A percentile compares a stretch with the other conserved stretches of the same genome.
Evolutionary conservation across 1,140 invertebrate species (phyloP).

Genomic region (Lethrus apterus): DNA sequence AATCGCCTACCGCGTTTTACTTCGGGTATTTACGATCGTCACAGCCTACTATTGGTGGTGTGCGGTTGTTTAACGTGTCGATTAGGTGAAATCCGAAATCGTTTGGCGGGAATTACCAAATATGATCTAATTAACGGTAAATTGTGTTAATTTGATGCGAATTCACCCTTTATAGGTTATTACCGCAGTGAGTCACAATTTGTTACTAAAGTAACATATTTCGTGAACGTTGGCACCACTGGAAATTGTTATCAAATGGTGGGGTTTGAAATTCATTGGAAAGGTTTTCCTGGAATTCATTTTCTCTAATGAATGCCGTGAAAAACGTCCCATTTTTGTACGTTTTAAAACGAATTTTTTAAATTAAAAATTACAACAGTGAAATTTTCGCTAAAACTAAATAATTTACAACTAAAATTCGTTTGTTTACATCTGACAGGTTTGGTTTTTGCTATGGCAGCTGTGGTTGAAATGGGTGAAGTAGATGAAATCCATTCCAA

Average conservation of each 20-base stretch:
- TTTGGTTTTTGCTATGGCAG: constrained; percentile 35
- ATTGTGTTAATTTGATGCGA: background rate
- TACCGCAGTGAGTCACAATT: background rate
- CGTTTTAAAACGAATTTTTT: background rate
- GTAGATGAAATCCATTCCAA: constrained; percentile 39
- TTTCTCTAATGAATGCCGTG: too few relatives aligned
- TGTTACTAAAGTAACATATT: constrained; percentile 4
- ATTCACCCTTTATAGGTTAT: too few relatives aligned
- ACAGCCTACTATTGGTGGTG: constrained; percentile 34
- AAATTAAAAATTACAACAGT: background rate
- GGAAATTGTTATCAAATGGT: constrained; percentile 30
- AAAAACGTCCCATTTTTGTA: too few relatives aligned
- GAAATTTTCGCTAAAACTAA: background rate
- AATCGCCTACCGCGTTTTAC: constrained; percentile 34
- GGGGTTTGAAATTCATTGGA: constrained; percentile 7
- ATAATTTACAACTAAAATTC: constrained; percentile 1
- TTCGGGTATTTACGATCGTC: constrained; percentile 42
- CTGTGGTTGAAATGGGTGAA: constrained; percentile 37
- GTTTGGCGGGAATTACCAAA: constrained; percentile 35
- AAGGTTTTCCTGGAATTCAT: too few relatives aligned
- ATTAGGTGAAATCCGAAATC: constrained; percentile 29
- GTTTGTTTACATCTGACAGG: constrained; percentile 10
- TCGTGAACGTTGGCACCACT: constrained; percentile 22
- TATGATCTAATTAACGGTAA: constrained; percentile 12
- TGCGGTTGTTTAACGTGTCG: constrained; percentile 38